A percentile compares a stretch with the other conserved stretches of the same genome.
Evolutionary conservation across 2,888 invertebrate genomes (phyloP).

Genomic region (Schizaphis graminum): DNA sequence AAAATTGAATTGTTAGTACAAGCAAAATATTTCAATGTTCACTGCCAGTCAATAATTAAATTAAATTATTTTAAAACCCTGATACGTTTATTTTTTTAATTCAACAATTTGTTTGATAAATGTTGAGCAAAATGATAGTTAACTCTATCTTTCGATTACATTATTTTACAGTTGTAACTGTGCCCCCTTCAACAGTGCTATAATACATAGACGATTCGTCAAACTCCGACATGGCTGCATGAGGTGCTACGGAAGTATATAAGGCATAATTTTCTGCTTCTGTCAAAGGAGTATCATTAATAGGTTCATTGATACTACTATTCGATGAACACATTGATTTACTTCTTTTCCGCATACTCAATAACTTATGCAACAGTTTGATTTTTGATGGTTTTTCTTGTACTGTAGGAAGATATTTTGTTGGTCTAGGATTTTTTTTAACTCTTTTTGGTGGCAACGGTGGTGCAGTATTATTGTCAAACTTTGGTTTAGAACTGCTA

Average conservation of each 20-base stretch:
- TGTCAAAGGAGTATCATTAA: constrained; percentile 77
- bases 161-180: constrained; percentile 61
- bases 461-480: constrained; percentile 73
- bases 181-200: constrained; percentile 80
- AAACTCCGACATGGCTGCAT: constrained; percentile 88
- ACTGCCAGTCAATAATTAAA: constrained; percentile 51
- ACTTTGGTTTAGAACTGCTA: constrained; percentile 71
- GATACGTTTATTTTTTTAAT: constrained; percentile 45
- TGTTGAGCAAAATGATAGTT: constrained; percentile 46
- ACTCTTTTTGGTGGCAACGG: constrained; percentile 85
- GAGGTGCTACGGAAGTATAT: constrained; percentile 88
- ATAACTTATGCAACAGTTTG: constrained; percentile 78
- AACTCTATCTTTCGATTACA: background rate
- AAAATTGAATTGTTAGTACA: constrained; percentile 51
- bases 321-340: constrained; percentile 66
- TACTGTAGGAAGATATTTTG: constrained; percentile 75
- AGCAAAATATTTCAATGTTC: constrained; percentile 34
- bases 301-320: constrained; percentile 69
- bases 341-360: constrained; percentile 62
- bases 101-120: constrained; percentile 53
- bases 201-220: constrained; percentile 91
- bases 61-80: constrained; percentile 59
- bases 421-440: constrained; percentile 71
- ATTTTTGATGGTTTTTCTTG: constrained; percentile 73
- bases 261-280: constrained; percentile 91